These are phyloP conservation scores for Physocephala rufipes DNA, from an alignment of 2,888 invertebrate genomes.

Conservation along the genomic window DNA sequence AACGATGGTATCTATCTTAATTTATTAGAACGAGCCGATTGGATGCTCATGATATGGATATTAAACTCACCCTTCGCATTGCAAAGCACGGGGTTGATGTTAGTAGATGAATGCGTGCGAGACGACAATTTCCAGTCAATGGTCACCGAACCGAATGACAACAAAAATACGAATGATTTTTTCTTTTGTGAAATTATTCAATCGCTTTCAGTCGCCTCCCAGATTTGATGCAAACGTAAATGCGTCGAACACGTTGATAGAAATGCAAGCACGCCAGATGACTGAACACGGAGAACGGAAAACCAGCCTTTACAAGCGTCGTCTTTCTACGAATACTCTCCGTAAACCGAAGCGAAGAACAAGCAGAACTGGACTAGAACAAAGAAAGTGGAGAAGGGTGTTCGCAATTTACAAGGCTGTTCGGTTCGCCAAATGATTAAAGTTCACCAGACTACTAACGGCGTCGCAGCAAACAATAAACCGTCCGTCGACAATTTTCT, in stretches of 20 bases:
- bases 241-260: slow-evolving; percentile 37
- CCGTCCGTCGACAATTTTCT: neutral
- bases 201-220: neutral
- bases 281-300: slow-evolving; percentile 39
- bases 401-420: neutral
- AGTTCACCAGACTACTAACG: neutral
- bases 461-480: neutral
- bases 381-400: neutral
- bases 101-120: too few species aligned
- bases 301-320: slow-evolving; percentile 41
- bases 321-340: neutral
- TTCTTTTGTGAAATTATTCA: neutral
- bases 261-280: slow-evolving; percentile 38
- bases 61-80: neutral
- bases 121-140: neutral
- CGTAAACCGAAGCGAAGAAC: neutral
- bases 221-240: neutral
- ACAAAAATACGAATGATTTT: neutral
- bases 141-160: neutral
- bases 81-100: neutral
- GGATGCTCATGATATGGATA: neutral
- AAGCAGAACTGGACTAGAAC: slow-evolving; percentile 7
- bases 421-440: neutral
- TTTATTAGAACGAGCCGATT: neutral
- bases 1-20: neutral